Evolutionary conservation across 1,140 invertebrate genomes (phyloP).

Genomic region (Phymorhynchus buccinoides): DNA sequence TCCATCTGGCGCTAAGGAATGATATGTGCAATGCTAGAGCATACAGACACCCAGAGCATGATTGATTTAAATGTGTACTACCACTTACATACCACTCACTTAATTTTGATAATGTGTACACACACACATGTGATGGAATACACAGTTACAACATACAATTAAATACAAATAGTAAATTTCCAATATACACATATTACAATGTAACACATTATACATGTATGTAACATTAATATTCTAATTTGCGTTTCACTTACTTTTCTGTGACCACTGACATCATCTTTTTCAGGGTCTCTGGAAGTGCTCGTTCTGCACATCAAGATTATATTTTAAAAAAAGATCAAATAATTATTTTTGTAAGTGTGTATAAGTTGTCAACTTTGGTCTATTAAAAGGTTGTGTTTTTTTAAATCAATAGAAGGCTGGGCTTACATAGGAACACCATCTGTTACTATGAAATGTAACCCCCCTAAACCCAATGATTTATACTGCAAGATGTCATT

Average conservation of each 20-base stretch:
- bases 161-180: background rate
- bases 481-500: background rate
- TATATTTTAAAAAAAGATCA: background rate
- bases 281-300: slow-evolving; percentile 5
- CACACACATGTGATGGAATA: background rate
- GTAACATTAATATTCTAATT: background rate
- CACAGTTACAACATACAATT: background rate
- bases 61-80: too few species aligned
- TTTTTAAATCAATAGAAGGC: background rate
- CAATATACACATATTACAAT: background rate
- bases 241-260: slow-evolving; percentile 12
- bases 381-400: background rate
- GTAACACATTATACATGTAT: background rate
- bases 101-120: too few species aligned
- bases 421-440: background rate
- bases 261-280: slow-evolving; percentile 8
- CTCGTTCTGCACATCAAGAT: background rate
- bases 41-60: too few species aligned
- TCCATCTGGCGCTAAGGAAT: too few species aligned
- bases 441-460: background rate
- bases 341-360: background rate
- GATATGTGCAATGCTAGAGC: too few species aligned
- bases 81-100: too few species aligned
- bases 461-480: background rate
- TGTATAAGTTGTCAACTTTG: background rate